phyloP scores from a whole-genome alignment of 1,140 invertebrate species.

The Helicoverpa armigera region DNA sequence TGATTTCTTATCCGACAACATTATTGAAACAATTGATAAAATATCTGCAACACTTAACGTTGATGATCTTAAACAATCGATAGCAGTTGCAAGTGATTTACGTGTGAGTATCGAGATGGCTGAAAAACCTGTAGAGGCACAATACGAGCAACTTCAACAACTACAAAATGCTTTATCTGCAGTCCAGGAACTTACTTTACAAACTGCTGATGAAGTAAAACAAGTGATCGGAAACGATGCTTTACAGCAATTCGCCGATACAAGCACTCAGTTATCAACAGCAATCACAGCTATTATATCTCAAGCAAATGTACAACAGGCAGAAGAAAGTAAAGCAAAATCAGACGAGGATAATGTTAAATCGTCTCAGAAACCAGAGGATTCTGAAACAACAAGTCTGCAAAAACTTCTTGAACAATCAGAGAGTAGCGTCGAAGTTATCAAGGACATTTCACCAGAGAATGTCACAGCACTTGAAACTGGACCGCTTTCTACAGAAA shows the following conservation, averaged over 20 bases:
- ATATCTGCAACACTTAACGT: slow-evolving; percentile 21
- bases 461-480: not conserved
- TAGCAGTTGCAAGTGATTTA: slow-evolving; percentile 21
- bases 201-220: not conserved
- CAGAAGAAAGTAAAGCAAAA: not conserved
- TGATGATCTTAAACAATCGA: slow-evolving; percentile 25
- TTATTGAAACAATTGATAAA: slow-evolving; percentile 26
- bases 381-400: not conserved
- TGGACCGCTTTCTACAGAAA: not conserved
- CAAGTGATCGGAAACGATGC: not conserved
- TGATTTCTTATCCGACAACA: slow-evolving; percentile 38
- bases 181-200: not conserved
- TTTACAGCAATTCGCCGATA: not conserved
- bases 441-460: not conserved
- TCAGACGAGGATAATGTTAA: not conserved
- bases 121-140: not conserved
- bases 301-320: not conserved
- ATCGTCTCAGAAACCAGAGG: not conserved
- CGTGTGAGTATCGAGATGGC: not conserved
- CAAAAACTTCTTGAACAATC: not conserved
- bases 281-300: not conserved
- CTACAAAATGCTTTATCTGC: slow-evolving; percentile 14
- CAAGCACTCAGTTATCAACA: not conserved
- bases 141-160: not conserved
- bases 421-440: not conserved